Evolutionary conservation across 2,113 vertebrate species (phyloP), one percentile per base, ranked within the genome.

Genomic region (Piaya cayana): DNA sequence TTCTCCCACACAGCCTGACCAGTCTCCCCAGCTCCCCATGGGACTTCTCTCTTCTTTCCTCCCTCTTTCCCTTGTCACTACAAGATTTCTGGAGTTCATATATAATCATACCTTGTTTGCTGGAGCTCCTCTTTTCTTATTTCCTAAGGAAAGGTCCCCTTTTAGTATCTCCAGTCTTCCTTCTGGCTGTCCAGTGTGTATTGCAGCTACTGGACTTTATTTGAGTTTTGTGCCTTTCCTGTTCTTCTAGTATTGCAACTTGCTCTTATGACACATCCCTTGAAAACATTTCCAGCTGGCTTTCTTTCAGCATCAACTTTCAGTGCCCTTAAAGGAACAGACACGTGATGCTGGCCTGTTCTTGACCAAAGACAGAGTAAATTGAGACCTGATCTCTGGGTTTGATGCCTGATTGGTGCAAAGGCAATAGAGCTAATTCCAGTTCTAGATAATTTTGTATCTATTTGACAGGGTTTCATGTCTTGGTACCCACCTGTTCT

Each of bases 171-270:
- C 50, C 45, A 59, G 45, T 37, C 77, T 59, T 43, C 42, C 70
- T 82, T 87, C 74, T 88, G 45, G 9, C 42, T 64, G 42, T 84
- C 56, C 65, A 50, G 15, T 79, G 53, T 55, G 49, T 64, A 74
- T 39, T 79, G 75, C 64, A 88, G 49, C 56, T 78, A 58, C 60
- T 47, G 71, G 68, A 21, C 37, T 71, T 27, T 42, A 11, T 42
- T 50, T 64, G 23, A 14, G 4, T 34, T 81, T 75, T 82, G 34
- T 62, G 45, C 55, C 50, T 81, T 91, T 91, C 96, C 90, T 96
- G 96, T 92, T 95, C 43, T 65, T 70, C 95, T 91, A 76, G 95
- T 93, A 68, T 90, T 84, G 74, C 94, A 86, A 14, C 78, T 72
- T 89, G 49, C 36, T 87, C 56, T 75, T 27, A 29, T 81, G 74